Conservation (phyloP, 2,888 invertebrate species). For the Alentia gelatinosa region DNA sequence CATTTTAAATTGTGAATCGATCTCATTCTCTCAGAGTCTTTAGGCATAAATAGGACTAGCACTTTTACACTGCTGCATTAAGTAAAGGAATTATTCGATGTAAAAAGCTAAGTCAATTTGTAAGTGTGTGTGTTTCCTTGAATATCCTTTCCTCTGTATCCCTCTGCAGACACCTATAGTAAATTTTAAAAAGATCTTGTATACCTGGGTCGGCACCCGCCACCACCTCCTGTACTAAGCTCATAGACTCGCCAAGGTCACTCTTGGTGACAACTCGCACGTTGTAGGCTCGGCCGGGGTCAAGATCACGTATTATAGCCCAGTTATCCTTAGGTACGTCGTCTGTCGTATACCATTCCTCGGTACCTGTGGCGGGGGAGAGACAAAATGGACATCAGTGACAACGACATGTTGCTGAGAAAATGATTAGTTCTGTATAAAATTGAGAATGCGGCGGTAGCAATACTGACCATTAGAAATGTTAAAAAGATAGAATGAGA, state of each 20-base stretch:
- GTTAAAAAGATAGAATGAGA: not conserved
- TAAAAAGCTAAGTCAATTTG: too few species aligned
- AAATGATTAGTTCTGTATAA: not conserved
- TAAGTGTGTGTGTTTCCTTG: conserved; percentile 33
- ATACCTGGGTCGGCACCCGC: conserved; percentile 59
- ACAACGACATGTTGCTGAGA: not conserved
- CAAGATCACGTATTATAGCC: conserved; percentile 57
- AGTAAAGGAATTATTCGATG: too few species aligned
- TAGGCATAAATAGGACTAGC: too few species aligned
- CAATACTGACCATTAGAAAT: not conserved
- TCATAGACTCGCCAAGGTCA: conserved; percentile 56
- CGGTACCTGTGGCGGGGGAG: conserved; percentile 15
- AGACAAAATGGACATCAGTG: not conserved
- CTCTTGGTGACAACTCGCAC: conserved; percentile 56
- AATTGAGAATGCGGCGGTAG: not conserved
- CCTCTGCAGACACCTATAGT: too few species aligned
- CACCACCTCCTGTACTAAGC: conserved; percentile 57
- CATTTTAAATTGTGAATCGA: too few species aligned
- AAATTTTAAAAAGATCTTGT: too few species aligned
- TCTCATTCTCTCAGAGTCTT: too few species aligned
- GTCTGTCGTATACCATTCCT: conserved; percentile 56
- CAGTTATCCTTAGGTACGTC: conserved; percentile 39
- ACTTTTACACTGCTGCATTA: too few species aligned
- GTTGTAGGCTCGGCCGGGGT: conserved; percentile 52
- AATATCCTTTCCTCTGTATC: not conserved